Conservation (phyloP, 1,140 invertebrate genomes). For the Reticulitermes speratus region DNA sequence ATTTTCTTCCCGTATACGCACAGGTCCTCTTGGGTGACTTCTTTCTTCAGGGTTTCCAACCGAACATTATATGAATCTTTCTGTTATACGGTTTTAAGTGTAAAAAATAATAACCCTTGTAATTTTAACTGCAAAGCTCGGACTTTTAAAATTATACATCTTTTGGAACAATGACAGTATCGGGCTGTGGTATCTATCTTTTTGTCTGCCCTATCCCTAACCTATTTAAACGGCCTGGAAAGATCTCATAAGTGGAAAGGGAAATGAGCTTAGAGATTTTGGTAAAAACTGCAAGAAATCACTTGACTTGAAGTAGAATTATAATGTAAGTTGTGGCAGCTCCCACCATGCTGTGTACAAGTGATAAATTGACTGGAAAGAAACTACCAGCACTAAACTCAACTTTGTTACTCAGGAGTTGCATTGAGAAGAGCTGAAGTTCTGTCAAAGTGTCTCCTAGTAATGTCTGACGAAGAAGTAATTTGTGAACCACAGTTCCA, state of each 20-base stretch:
- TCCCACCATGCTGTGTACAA: background rate
- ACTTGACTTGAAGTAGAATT: constrained; percentile 14
- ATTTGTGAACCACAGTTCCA: background rate
- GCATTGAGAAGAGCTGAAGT: background rate
- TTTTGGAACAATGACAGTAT: background rate
- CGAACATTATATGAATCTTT: too few species aligned
- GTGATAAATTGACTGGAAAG: constrained; percentile 8
- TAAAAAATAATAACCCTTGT: too few species aligned
- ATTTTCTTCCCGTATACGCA: too few species aligned
- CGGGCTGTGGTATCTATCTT: too few species aligned
- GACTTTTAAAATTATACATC: background rate
- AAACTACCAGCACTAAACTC: background rate
- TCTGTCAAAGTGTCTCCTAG: background rate
- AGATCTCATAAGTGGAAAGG: background rate
- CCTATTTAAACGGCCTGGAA: background rate
- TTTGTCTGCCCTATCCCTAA: background rate
- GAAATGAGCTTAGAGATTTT: too few species aligned
- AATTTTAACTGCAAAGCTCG: too few species aligned
- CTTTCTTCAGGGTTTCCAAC: too few species aligned
- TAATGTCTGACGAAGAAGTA: background rate
- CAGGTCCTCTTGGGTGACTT: too few species aligned
- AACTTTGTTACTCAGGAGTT: constrained; percentile 1
- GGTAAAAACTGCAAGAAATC: background rate
- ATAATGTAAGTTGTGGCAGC: constrained; percentile 6
- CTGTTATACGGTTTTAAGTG: too few species aligned